Evolutionary conservation across 2,113 vertebrate genomes (phyloP).

Genomic region (Cynoglossus semilaevis): DNA sequence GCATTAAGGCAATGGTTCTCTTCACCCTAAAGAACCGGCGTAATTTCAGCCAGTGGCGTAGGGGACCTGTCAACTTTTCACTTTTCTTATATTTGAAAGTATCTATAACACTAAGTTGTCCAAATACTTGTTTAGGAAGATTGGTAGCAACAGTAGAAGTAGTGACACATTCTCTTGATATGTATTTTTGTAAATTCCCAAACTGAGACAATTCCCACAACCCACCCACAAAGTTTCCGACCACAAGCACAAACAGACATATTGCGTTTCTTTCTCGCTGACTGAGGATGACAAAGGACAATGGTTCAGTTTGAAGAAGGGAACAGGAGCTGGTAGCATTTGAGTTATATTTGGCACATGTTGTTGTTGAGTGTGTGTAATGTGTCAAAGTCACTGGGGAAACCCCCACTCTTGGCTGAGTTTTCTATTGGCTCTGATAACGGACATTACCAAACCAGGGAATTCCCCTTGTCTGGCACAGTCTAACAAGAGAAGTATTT

Average conservation of each 20-base stretch:
- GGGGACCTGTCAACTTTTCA: too few relatives aligned
- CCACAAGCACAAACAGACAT: slow-evolving; percentile 1
- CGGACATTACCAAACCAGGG: slow-evolving; percentile 63
- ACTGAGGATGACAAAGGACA: slow-evolving; percentile 28
- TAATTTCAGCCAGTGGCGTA: too few relatives aligned
- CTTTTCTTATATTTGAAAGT: too few relatives aligned
- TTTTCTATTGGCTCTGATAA: slow-evolving; percentile 64
- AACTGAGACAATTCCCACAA: not conserved
- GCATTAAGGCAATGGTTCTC: too few relatives aligned
- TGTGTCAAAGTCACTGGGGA: slow-evolving; percentile 44
- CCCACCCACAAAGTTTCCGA: not conserved
- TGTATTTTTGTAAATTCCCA: too few relatives aligned
- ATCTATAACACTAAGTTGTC: too few relatives aligned
- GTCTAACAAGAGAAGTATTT: slow-evolving; percentile 62
- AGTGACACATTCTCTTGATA: too few relatives aligned
- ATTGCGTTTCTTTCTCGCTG: slow-evolving; percentile 43
- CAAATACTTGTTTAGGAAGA: too few relatives aligned
- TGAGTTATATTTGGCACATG: too few relatives aligned
- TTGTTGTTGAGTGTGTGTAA: not conserved
- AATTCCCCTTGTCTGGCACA: slow-evolving; percentile 62
- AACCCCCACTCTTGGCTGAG: slow-evolving; percentile 65
- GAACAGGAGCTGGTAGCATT: not conserved
- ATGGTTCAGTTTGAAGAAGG: slow-evolving; percentile 5
- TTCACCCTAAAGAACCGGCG: too few relatives aligned
- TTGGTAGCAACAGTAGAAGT: too few relatives aligned